Evolutionary conservation across 2,888 invertebrate species (phyloP).

Genomic region (Hoplodrina ambigua): DNA sequence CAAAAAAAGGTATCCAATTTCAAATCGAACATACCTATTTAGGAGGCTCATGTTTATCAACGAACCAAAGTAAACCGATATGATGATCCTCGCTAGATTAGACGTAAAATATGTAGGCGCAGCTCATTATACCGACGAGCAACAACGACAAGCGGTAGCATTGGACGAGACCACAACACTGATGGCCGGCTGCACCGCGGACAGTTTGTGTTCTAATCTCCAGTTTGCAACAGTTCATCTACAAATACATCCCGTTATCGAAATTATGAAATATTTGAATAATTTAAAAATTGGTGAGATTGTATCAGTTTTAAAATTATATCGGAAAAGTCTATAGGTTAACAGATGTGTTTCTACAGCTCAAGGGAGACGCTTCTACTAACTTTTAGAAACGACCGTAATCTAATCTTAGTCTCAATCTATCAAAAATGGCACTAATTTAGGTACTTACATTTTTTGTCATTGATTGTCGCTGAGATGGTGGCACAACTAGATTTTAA

Average conservation of each 20-base stretch:
- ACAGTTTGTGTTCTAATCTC: conserved; percentile 31
- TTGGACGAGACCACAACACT: conserved; percentile 1
- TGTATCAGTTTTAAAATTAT: too few species aligned
- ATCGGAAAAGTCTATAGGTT: too few species aligned
- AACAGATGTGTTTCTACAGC: too few species aligned
- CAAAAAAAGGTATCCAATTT: background rate
- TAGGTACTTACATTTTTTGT: too few species aligned
- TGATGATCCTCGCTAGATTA: background rate
- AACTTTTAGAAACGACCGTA: too few species aligned
- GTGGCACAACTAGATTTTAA: too few species aligned
- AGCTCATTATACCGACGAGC: background rate
- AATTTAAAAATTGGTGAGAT: background rate
- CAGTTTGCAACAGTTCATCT: conserved; percentile 33
- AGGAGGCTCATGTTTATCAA: background rate
- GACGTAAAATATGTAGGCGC: conserved; percentile 1
- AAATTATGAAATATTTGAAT: conserved; percentile 13
- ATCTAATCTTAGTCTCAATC: too few species aligned
- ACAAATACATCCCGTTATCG: background rate
- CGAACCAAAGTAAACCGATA: background rate
- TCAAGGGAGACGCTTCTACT: too few species aligned
- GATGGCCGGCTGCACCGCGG: conserved; percentile 4
- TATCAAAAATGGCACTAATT: too few species aligned
- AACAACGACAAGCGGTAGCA: conserved; percentile 6
- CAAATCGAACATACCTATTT: background rate
- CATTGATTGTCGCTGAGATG: too few species aligned